A percentile compares a stretch with the other conserved stretches of the same genome.
phyloP scores from a whole-genome alignment of 2,113 vertebrate genomes.

The Scomber scombrus region DNA sequence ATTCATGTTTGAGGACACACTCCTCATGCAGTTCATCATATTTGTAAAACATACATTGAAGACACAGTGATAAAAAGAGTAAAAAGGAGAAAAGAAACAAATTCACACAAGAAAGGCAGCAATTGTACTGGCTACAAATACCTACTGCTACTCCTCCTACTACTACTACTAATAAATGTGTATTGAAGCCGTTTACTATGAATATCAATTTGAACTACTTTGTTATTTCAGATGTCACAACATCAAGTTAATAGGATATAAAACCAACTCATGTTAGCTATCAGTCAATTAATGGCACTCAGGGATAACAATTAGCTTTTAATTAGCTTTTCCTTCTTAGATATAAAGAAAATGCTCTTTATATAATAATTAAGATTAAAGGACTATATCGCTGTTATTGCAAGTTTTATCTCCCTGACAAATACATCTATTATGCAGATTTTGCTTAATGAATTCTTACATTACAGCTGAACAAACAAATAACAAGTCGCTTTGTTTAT shows the following conservation, averaged over 20 bases:
- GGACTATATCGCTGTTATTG: background rate
- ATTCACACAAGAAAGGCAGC: background rate
- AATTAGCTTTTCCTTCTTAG: background rate
- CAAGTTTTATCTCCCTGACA: background rate
- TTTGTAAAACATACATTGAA: background rate
- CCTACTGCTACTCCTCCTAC: background rate
- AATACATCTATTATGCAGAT: background rate
- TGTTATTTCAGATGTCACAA: background rate
- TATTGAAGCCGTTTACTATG: background rate
- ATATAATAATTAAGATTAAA: background rate
- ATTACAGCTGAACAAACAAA: background rate
- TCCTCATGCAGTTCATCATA: background rate
- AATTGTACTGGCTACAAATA: background rate
- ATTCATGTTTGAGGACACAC: background rate
- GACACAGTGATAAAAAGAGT: background rate
- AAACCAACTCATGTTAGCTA: background rate
- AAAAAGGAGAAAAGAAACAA: background rate
- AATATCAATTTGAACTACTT: background rate
- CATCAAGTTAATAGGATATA: background rate
- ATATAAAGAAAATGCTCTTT: background rate
- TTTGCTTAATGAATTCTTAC: background rate
- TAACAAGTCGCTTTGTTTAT: background rate
- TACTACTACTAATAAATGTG: background rate
- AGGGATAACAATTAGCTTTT: background rate
- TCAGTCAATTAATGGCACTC: background rate